Conservation (phyloP, 2,888 invertebrate species). For the Erpobdella octoculata region DNA sequence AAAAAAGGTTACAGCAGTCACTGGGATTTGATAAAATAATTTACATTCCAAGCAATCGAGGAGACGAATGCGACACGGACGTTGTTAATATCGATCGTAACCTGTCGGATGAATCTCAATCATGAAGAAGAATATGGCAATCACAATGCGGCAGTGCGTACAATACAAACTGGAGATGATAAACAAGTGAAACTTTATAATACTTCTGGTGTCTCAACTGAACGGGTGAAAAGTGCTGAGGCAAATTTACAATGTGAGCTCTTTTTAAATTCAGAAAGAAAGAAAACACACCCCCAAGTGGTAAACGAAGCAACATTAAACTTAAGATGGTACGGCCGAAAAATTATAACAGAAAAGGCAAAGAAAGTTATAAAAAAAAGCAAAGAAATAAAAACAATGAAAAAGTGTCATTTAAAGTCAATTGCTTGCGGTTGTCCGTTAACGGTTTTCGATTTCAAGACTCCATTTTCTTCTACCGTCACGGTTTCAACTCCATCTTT, state of each 20-base stretch:
- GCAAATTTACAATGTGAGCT: neutral
- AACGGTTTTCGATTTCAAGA: constrained; percentile 89
- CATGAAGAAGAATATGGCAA: too few relatives aligned
- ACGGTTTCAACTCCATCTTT: constrained; percentile 94
- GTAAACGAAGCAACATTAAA: neutral
- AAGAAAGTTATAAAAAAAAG: neutral
- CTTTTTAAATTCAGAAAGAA: too few relatives aligned
- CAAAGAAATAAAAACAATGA: neutral
- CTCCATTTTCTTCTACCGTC: constrained; percentile 89
- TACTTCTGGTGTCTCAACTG: constrained; percentile 7
- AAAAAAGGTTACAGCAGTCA: too few relatives aligned
- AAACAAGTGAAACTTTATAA: neutral
- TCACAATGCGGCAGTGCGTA: neutral
- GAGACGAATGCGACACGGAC: too few relatives aligned
- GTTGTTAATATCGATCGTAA: too few relatives aligned
- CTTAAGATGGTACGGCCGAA: neutral
- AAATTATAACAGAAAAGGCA: neutral
- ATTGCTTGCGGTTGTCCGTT: constrained; percentile 64
- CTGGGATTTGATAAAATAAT: too few relatives aligned
- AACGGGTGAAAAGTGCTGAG: neutral
- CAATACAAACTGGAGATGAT: neutral
- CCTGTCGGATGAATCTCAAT: too few relatives aligned
- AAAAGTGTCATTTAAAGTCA: neutral
- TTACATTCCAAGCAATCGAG: too few relatives aligned
- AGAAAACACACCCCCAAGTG: neutral